Evolutionary conservation across 2,113 vertebrate species (phyloP).

Genomic region (Eonycteris spelaea): DNA sequence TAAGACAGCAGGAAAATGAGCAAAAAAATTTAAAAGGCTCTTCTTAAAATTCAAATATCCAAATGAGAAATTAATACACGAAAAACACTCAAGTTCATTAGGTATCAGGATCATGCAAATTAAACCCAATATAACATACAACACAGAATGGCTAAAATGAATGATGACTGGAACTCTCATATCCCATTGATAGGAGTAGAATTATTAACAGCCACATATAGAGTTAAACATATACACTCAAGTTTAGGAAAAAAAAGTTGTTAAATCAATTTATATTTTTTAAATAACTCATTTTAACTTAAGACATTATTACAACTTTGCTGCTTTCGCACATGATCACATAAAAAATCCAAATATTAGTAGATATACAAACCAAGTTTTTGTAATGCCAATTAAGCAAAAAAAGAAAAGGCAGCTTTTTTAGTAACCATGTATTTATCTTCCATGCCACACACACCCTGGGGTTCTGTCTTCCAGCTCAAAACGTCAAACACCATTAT

Average conservation of each 20-base stretch:
- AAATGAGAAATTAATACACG: background rate
- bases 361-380: background rate
- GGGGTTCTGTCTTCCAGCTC: background rate
- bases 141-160: background rate
- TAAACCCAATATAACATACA: slow-evolving; percentile 31
- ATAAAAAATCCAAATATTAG: slow-evolving; percentile 19
- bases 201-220: background rate
- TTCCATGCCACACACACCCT: background rate
- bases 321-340: background rate
- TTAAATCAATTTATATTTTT: slow-evolving; percentile 10
- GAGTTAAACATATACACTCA: background rate
- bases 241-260: background rate
- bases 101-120: background rate
- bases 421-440: background rate
- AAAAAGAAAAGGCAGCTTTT: background rate
- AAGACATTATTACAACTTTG: background rate
- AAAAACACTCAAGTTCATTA: background rate
- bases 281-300: slow-evolving; percentile 22
- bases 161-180: background rate
- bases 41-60: background rate
- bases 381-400: background rate
- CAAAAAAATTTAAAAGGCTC: background rate
- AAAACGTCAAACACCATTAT: background rate
- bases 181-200: background rate
- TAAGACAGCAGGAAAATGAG: background rate